phyloP scores from a whole-genome alignment of 1,140 invertebrate genomes.

The Drosophila ironensis region DNA sequence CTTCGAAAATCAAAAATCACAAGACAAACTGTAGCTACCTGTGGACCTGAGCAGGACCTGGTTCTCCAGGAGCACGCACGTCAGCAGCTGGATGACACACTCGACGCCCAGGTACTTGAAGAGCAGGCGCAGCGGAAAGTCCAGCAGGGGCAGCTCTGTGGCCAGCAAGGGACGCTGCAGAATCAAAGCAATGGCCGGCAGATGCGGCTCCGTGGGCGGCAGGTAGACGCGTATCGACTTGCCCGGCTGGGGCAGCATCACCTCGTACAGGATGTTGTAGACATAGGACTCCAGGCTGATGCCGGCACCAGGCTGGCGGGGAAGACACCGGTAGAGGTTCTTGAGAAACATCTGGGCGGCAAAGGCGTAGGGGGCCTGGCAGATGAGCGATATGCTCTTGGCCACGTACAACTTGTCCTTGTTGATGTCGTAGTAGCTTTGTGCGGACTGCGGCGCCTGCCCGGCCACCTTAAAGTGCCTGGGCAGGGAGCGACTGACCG shows the following conservation, averaged over 20 bases:
- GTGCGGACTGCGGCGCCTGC: constrained; percentile 87
- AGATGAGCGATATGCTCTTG: constrained; percentile 96
- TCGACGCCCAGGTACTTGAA: constrained; percentile 94
- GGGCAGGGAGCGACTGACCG: constrained; percentile 89
- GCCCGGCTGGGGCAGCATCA: constrained; percentile 93
- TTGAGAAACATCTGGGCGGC: constrained; percentile 92
- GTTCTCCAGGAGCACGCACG: constrained; percentile 97
- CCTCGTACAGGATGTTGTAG: constrained; percentile 97
- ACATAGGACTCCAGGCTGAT: constrained; percentile 95
- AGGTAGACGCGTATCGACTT: constrained; percentile 92
- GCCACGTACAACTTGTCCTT: constrained; percentile 97
- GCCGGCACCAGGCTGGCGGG: constrained; percentile 87
- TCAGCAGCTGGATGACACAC: constrained; percentile 95
- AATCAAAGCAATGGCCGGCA: constrained; percentile 85
- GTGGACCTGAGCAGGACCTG: constrained; percentile 96
- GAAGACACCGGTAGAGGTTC: constrained; percentile 92
- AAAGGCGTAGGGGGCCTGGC: constrained; percentile 94
- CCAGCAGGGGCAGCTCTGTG: constrained; percentile 95
- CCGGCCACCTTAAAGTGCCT: constrained; percentile 93
- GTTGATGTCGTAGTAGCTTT: constrained; percentile 95
- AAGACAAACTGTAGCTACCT: constrained; percentile 83
- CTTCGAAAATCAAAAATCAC: background rate
- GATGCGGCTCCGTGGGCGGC: constrained; percentile 88
- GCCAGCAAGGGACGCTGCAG: constrained; percentile 88
- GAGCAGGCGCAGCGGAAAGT: constrained; percentile 94